Percentiles rank a stretch among this genome's conserved stretches.
phyloP scores from a whole-genome alignment of 2,113 vertebrate species.

The Neogale vison region DNA sequence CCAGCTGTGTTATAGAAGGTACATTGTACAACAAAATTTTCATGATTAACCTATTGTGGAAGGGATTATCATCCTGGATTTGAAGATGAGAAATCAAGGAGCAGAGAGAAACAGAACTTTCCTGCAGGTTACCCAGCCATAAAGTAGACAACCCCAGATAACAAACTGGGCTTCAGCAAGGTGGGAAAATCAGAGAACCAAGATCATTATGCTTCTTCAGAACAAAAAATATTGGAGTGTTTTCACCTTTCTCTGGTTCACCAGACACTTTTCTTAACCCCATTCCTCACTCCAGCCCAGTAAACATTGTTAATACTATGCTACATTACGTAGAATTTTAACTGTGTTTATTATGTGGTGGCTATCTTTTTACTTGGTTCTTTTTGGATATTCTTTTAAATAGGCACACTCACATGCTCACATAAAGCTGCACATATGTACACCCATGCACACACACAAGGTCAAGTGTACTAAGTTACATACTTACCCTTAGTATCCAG shows the following conservation, averaged over 20 bases:
- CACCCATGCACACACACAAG: background rate
- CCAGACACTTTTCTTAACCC: background rate
- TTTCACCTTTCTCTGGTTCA: background rate
- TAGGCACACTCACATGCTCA: background rate
- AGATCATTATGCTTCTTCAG: background rate
- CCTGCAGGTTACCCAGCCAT: background rate
- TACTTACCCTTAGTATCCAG: background rate
- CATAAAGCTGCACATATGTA: rapidly evolving
- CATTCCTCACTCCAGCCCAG: background rate
- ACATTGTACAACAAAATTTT: background rate
- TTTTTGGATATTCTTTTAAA: background rate
- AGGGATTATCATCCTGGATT: background rate
- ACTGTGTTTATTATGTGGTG: background rate
- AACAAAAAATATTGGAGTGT: background rate
- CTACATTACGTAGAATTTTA: background rate
- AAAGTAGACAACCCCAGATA: background rate
- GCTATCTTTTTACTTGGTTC: background rate
- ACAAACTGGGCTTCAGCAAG: background rate
- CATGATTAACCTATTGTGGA: background rate
- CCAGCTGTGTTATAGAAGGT: rapidly evolving
- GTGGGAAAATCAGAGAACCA: background rate
- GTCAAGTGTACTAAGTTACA: background rate
- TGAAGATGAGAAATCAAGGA: background rate
- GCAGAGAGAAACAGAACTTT: background rate
- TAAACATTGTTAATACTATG: background rate